Conservation (phyloP, 92 coral and sea anemone species). For the Bergia puertoricense region DNA sequence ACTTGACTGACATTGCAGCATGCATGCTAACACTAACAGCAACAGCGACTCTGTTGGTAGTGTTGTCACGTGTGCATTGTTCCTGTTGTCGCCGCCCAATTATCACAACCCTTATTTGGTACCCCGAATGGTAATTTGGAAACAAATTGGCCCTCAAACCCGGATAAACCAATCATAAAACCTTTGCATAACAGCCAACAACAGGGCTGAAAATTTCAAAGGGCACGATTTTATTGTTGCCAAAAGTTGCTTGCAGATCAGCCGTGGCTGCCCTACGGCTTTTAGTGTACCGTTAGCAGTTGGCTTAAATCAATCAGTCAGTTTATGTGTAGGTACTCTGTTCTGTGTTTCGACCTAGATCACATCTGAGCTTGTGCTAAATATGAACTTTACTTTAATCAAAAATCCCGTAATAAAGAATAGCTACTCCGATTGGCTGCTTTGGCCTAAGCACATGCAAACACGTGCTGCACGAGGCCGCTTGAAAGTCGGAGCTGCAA, state of each 20-base stretch:
- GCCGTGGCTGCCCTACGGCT: neutral
- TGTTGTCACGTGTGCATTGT: conserved; percentile 42
- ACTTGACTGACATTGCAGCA: conserved; percentile 40
- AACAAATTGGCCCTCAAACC: neutral
- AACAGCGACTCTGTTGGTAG: conserved; percentile 30
- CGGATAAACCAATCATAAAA: neutral
- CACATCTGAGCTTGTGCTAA: neutral
- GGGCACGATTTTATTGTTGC: too few species aligned
- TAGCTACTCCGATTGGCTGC: conserved; percentile 5
- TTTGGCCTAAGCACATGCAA: neutral
- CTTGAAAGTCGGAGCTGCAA: neutral
- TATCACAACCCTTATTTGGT: conserved; percentile 33
- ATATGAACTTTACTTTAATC: conserved; percentile 11
- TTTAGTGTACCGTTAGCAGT: neutral
- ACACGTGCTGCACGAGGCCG: conserved; percentile 17
- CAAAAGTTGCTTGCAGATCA: neutral
- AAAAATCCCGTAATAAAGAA: neutral
- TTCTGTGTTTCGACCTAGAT: neutral
- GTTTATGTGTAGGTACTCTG: neutral
- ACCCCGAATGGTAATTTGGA: conserved; percentile 20
- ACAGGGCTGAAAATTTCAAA: neutral
- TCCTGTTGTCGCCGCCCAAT: conserved; percentile 43
- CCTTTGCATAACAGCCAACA: neutral
- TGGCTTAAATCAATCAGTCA: conserved; percentile 10
- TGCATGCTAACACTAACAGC: conserved; percentile 35